Evolutionary conservation across 1,140 invertebrate genomes (phyloP).

Genomic region (Bombyx mandarina): DNA sequence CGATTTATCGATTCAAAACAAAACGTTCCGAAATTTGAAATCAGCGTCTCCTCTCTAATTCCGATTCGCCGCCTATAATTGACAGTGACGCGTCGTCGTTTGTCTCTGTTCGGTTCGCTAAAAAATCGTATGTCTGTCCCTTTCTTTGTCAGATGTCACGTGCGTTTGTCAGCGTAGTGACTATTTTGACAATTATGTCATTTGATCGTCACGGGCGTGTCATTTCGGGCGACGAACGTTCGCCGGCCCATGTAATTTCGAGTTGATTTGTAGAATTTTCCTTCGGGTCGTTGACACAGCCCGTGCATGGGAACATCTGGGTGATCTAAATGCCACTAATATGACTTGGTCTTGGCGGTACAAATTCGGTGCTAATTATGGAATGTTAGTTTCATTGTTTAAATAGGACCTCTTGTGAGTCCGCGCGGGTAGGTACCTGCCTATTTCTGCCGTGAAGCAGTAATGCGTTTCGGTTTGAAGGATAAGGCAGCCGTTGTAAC

Average conservation of each 20-base stretch:
- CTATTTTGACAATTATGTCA: conserved; percentile 71
- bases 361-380: too few relatives aligned
- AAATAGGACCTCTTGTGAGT: too few relatives aligned
- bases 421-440: too few relatives aligned
- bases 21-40: conserved; percentile 65
- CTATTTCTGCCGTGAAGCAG: too few relatives aligned
- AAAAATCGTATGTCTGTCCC: conserved; percentile 28
- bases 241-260: conserved; percentile 58
- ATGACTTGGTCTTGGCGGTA: too few relatives aligned
- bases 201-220: conserved; percentile 65
- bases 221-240: conserved; percentile 64
- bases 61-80: conserved; percentile 68
- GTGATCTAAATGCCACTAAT: neutral
- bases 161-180: conserved; percentile 59
- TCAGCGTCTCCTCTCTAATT: conserved; percentile 62
- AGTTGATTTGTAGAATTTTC: conserved; percentile 55
- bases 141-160: conserved; percentile 48
- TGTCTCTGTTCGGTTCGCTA: conserved; percentile 21
- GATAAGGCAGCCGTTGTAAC: too few relatives aligned
- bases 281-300: conserved; percentile 48
- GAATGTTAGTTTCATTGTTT: too few relatives aligned
- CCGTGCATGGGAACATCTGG: conserved; percentile 56
- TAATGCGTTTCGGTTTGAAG: too few relatives aligned
- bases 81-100: conserved; percentile 48
- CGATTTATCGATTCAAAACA: conserved; percentile 67